phyloP scores from a whole-genome alignment of 2,888 invertebrate species.

The Eubasilissa splendida region DNA sequence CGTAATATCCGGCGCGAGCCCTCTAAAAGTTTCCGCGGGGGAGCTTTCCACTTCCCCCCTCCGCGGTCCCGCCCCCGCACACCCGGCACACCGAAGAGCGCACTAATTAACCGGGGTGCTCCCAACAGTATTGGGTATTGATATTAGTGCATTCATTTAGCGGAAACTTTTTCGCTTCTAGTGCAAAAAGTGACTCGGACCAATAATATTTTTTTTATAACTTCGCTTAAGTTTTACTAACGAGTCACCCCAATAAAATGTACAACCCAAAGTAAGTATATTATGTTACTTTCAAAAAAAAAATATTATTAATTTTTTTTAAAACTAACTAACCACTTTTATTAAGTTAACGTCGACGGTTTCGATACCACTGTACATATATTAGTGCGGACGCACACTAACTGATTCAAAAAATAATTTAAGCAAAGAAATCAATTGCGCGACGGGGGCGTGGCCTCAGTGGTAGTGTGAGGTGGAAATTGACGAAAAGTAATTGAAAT shows the following conservation, averaged over 20 bases:
- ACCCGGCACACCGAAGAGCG: constrained; percentile 15
- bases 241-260: neutral
- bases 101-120: constrained; percentile 40
- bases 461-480: no score
- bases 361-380: no score
- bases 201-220: neutral
- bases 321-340: no score
- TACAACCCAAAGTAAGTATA: no score
- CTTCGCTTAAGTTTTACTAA: constrained; percentile 16
- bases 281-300: no score
- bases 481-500: no score
- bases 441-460: no score
- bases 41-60: constrained; percentile 14
- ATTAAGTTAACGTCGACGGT: no score
- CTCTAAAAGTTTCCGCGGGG: constrained; percentile 32
- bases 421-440: no score
- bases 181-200: neutral
- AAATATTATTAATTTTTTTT: no score
- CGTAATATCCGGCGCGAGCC: constrained; percentile 26
- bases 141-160: constrained; percentile 16
- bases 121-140: constrained; percentile 33
- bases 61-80: neutral
- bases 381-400: no score
- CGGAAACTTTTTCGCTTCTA: constrained; percentile 8
- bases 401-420: no score